These are phyloP conservation scores for Fragum sueziense DNA, from an alignment of 2,888 invertebrate genomes.

Conservation along the genomic window DNA sequence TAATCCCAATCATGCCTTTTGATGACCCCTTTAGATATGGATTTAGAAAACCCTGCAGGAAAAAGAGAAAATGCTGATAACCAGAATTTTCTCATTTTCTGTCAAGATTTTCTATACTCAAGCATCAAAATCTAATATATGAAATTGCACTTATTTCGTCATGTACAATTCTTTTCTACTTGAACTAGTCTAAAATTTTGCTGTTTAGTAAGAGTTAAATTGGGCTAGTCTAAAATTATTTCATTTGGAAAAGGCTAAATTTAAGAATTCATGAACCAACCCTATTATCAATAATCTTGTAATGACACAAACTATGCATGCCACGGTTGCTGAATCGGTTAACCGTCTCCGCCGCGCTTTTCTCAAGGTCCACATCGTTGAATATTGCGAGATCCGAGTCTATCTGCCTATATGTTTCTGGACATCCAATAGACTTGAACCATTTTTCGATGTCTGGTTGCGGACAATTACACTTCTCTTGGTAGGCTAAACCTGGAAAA, in stretches of 20 bases:
- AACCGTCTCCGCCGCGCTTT: slow-evolving; percentile 86
- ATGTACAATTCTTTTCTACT: too few relatives aligned
- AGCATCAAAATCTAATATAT: too few relatives aligned
- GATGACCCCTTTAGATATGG: too few relatives aligned
- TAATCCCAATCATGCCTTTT: too few relatives aligned
- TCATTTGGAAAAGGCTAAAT: neutral
- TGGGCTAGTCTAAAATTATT: neutral
- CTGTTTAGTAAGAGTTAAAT: neutral
- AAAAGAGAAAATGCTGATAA: too few relatives aligned
- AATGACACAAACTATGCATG: slow-evolving; percentile 94
- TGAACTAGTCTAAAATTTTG: neutral
- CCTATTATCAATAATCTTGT: slow-evolving; percentile 91
- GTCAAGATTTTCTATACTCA: too few relatives aligned
- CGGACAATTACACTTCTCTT: slow-evolving; percentile 94
- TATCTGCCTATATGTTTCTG: slow-evolving; percentile 87
- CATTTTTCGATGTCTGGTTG: slow-evolving; percentile 86
- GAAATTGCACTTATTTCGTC: too few relatives aligned
- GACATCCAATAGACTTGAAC: slow-evolving; percentile 86
- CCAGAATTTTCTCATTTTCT: too few relatives aligned
- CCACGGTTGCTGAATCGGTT: slow-evolving; percentile 90
- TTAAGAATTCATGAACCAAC: too few relatives aligned
- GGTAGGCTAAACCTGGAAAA: slow-evolving; percentile 87
- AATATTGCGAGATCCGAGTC: slow-evolving; percentile 88
- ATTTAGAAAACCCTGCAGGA: too few relatives aligned
- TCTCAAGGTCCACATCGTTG: slow-evolving; percentile 87